Evolutionary conservation across 2,888 invertebrate species (phyloP).

Genomic region (Nycteola revayana): DNA sequence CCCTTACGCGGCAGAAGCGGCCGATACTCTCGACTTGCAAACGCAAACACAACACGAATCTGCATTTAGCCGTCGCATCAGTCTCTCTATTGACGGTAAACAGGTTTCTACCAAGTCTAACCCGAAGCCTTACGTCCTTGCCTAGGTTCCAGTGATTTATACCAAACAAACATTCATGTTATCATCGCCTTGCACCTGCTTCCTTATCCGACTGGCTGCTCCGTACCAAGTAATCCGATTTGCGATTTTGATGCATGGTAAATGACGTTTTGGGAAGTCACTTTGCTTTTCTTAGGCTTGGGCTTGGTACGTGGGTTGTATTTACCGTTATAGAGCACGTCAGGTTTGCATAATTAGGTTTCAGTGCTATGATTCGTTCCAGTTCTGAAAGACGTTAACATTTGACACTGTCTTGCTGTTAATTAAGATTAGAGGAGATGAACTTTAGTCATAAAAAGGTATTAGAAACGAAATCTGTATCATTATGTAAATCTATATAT

Average conservation of each 20-base stretch:
- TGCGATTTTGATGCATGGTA: constrained; percentile 59
- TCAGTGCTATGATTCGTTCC: too few relatives aligned
- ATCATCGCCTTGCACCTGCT: constrained; percentile 66
- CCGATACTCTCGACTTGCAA: constrained; percentile 6
- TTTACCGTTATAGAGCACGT: too few relatives aligned
- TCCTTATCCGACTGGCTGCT: constrained; percentile 42
- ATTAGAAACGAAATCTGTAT: too few relatives aligned
- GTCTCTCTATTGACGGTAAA: constrained; percentile 54
- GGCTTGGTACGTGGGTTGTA: too few relatives aligned
- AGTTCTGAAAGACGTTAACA: too few relatives aligned
- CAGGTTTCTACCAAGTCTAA: constrained; percentile 48
- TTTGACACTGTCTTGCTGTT: too few relatives aligned
- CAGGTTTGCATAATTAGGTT: too few relatives aligned
- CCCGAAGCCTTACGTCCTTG: constrained; percentile 9
- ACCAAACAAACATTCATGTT: constrained; percentile 63
- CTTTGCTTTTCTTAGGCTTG: neutral
- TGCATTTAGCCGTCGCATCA: constrained; percentile 45
- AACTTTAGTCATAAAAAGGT: too few relatives aligned
- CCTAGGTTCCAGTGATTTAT: constrained; percentile 39
- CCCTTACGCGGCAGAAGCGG: neutral
- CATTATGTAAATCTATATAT: too few relatives aligned
- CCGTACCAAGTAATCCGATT: constrained; percentile 56
- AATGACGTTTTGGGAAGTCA: constrained; percentile 19
- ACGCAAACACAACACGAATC: constrained; percentile 35
- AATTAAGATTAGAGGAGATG: too few relatives aligned